phyloP scores from a whole-genome alignment of 2,888 invertebrate genomes.

The Drosophila anomalipes region DNA sequence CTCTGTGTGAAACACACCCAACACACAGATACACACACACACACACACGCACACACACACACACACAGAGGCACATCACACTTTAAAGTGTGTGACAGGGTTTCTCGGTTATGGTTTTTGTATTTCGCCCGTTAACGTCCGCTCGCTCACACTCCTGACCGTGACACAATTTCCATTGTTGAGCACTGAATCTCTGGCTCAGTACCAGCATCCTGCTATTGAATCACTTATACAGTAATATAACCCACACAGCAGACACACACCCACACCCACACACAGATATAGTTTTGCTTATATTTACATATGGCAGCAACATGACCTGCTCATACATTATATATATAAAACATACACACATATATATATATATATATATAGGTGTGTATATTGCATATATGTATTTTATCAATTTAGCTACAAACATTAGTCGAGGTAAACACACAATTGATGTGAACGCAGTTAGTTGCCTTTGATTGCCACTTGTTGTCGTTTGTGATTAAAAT shows the following conservation, averaged over 20 bases:
- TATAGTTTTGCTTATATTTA: background rate
- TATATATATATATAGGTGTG: background rate
- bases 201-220: constrained; percentile 34
- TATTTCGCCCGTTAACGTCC: constrained; percentile 36
- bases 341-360: background rate
- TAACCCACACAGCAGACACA: constrained; percentile 3
- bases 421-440: constrained; percentile 8
- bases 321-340: constrained; percentile 11
- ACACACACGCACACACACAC: constrained; percentile 2
- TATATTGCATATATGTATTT: background rate
- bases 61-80: background rate
- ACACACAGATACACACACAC: constrained; percentile 23
- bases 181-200: constrained; percentile 36
- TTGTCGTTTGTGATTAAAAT: constrained; percentile 50
- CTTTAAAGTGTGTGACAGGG: constrained; percentile 54
- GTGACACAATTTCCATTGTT: constrained; percentile 78
- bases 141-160: constrained; percentile 74
- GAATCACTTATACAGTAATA: constrained; percentile 38
- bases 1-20: constrained; percentile 17
- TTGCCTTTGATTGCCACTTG: constrained; percentile 16
- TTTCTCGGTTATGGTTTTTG: constrained; percentile 48
- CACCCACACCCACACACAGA: background rate
- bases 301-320: constrained; percentile 16
- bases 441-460: constrained; percentile 1
- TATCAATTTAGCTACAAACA: constrained; percentile 28